Evolutionary conservation across 2,113 vertebrate genomes (phyloP).

Genomic region (Ctenodactylus gundi): DNA sequence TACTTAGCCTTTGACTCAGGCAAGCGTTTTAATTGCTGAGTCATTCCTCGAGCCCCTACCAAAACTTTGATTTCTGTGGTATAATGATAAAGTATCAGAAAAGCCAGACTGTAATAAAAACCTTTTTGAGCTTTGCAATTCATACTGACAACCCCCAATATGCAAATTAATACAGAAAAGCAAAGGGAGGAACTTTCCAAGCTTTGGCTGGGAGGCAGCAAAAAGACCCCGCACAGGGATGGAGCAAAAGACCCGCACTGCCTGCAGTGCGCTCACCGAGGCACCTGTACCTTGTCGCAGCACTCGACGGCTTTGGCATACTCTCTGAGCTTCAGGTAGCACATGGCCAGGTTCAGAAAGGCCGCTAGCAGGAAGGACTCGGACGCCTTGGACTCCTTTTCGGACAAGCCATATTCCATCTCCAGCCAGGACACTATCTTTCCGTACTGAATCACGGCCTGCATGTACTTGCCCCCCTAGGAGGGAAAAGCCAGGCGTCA

Average conservation of each 20-base stretch:
- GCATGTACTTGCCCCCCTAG: constrained; percentile 90
- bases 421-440: constrained; percentile 95
- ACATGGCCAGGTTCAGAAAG: constrained; percentile 96
- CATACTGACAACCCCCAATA: not conserved
- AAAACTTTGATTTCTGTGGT: not conserved
- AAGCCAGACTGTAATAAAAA: not conserved
- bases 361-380: constrained; percentile 89
- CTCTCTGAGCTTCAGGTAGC: constrained; percentile 92
- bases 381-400: constrained; percentile 88
- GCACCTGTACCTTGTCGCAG: constrained; percentile 93
- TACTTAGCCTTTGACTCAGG: too few species aligned
- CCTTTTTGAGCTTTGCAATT: not conserved
- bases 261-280: rapidly evolving
- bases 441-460: constrained; percentile 94
- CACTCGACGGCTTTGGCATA: constrained; percentile 91
- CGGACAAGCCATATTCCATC: constrained; percentile 90
- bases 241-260: rapidly evolving
- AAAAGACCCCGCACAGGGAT: not conserved
- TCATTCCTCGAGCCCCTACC: too few species aligned
- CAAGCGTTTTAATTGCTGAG: too few species aligned
- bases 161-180: not conserved
- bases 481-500: not conserved
- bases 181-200: not conserved
- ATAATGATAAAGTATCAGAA: not conserved
- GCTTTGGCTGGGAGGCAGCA: not conserved